Evolutionary conservation across 2,888 invertebrate species (phyloP), one percentile per base, ranked within the genome.

Genomic region (Acleris emargana): DNA sequence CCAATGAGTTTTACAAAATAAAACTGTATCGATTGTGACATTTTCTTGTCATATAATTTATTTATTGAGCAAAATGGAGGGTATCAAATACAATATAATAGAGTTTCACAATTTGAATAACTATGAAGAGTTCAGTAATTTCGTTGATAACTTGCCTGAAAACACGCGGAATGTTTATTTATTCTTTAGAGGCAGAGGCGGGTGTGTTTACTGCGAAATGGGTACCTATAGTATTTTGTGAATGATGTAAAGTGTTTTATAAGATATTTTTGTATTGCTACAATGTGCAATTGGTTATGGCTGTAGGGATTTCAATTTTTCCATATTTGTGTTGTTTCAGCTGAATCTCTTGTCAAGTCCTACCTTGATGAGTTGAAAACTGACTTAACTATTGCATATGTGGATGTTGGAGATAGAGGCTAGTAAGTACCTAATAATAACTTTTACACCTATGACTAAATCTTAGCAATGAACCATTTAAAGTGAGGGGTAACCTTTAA

Each of bases 361-460:
- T 95, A 94, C 69, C 76, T 97, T n/a, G 81, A 83, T 71, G 93
- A 91, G 70, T 93, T 95, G 13, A 87, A 95, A 5, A 94, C 93
- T 58, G 93, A 94, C 70, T 88, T 94, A 0, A 94, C 95, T 74
- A 96, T 97, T 81, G 94, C 95, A 28, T 94, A 95, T 80, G 96
- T 97, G 5, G 95, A 95, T 88, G 97, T 97, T 69, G 97, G 97
- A 43, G 95, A 96, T 67, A 93, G 95, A 69, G 80, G 93, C 42
- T 95, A 93, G 97, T 97, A 93, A 95, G 95, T n/a, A n/a, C n/a
- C n/a, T 94, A 74, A 63, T 13, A 38, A 9, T 13, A 38, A 38
- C 13, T 3, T 32, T 32, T 32, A 28, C 16, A n/a, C 45, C 6
- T n/a, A n/a, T n/a, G 22, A 28, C 1, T 6, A 28, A 6, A 28